Evolutionary conservation across 53 echinoderm and acorn worm genomes (phyloP).

Genomic region (Luidia sarsii): DNA sequence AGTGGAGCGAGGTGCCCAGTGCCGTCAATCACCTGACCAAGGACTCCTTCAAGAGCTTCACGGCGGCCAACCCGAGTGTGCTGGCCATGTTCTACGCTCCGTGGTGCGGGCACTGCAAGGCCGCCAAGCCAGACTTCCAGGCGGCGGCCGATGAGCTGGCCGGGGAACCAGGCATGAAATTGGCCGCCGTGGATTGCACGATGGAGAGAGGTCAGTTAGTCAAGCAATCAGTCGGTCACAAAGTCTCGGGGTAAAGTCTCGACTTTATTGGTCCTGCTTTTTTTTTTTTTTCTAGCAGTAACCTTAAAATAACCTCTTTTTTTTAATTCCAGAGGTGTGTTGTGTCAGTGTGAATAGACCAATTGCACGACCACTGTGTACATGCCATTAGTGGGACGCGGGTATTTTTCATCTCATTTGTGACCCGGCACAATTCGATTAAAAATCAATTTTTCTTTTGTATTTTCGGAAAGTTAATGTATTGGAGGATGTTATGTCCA

Average conservation of each 20-base stretch:
- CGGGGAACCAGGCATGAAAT: slow-evolving; percentile 35
- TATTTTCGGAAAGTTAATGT: no score
- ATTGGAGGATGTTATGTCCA: no score
- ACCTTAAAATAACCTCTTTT: background rate
- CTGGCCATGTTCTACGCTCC: slow-evolving; percentile 96
- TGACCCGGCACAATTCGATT: no score
- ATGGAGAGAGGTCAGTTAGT: slow-evolving; percentile 80
- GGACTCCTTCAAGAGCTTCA: slow-evolving; percentile 72
- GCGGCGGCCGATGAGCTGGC: slow-evolving; percentile 76
- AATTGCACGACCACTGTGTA: no score
- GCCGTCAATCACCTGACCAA: slow-evolving; percentile 77
- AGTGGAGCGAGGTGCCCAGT: slow-evolving; percentile 87
- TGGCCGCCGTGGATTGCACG: slow-evolving; percentile 95
- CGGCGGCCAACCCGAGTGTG: slow-evolving; percentile 62
- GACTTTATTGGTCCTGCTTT: background rate
- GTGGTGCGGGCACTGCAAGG: slow-evolving; percentile 97
- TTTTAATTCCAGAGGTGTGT: no score
- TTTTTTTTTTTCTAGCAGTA: no score
- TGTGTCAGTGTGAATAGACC: no score
- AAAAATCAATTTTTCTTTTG: no score
- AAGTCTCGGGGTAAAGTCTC: background rate
- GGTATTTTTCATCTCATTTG: no score
- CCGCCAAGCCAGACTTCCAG: slow-evolving; percentile 81
- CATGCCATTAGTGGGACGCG: no score
- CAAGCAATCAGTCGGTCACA: background rate